Conservation (phyloP, 1,140 invertebrate genomes). For the Cephus cinctus region DNA sequence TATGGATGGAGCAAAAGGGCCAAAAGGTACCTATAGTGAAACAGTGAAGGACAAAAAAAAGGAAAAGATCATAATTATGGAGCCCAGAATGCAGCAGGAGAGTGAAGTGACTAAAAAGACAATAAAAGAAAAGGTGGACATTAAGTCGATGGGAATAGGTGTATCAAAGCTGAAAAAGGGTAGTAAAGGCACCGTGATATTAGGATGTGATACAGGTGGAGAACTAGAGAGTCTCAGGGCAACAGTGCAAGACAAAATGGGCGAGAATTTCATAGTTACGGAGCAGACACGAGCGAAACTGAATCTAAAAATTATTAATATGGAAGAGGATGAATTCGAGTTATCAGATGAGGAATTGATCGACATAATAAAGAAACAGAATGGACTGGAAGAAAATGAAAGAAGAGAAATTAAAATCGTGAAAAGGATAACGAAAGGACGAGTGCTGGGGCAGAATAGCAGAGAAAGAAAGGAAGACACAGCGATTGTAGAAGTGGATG, state of each 20-base stretch:
- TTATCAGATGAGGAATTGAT: background rate
- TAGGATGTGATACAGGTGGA: slow-evolving; percentile 11
- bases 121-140: slow-evolving; percentile 18
- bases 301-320: slow-evolving; percentile 15
- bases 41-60: slow-evolving; percentile 12
- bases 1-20: no score
- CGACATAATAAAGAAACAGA: slow-evolving; percentile 7
- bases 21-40: background rate
- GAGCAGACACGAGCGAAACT: slow-evolving; percentile 9
- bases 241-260: background rate
- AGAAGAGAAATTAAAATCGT: slow-evolving; percentile 9
- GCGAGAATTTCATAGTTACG: background rate
- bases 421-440: background rate
- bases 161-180: slow-evolving; percentile 18
- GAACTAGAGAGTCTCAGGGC: background rate
- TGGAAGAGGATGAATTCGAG: slow-evolving; percentile 11
- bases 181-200: slow-evolving; percentile 12
- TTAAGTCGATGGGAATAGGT: slow-evolving; percentile 15
- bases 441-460: background rate
- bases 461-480: slow-evolving; percentile 3
- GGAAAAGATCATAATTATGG: slow-evolving; percentile 19
- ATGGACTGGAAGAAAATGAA: slow-evolving; percentile 6
- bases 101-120: slow-evolving; percentile 4
- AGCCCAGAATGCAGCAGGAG: slow-evolving; percentile 4
- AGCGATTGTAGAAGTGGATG: slow-evolving; percentile 9